Evolutionary conservation across 1,140 invertebrate species (phyloP).

Genomic region (Tetragnatha versicolor): DNA sequence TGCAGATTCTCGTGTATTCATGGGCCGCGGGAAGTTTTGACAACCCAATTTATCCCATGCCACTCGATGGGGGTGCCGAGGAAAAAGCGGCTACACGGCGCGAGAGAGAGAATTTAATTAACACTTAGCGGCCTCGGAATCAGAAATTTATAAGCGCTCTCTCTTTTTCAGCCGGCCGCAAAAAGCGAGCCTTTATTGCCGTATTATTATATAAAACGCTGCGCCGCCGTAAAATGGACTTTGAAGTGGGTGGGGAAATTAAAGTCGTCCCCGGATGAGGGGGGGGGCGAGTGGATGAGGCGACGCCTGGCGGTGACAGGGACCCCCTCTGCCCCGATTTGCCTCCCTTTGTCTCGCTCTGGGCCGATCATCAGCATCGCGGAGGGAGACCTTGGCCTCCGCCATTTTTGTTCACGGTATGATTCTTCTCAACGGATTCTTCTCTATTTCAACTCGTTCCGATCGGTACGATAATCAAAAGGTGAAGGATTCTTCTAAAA

Average conservation of each 20-base stretch:
- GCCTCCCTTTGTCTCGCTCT: constrained; percentile 16
- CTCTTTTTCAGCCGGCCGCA: neutral
- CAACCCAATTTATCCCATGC: constrained; percentile 3
- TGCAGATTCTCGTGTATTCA: constrained; percentile 1
- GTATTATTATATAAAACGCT: constrained; percentile 20
- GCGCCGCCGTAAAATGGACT: constrained; percentile 25
- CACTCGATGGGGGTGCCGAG: neutral
- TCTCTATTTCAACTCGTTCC: neutral
- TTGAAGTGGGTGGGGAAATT: constrained; percentile 39
- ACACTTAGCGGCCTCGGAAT: constrained; percentile 1
- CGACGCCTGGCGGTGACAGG: constrained; percentile 32
- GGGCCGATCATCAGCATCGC: constrained; percentile 32
- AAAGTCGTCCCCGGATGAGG: neutral
- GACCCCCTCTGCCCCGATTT: constrained; percentile 19
- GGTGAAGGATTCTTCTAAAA: too few species aligned
- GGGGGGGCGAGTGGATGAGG: constrained; percentile 1
- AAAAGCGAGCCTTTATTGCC: constrained; percentile 4
- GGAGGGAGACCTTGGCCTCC: neutral
- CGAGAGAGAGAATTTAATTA: constrained; percentile 3
- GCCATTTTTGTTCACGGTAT: neutral
- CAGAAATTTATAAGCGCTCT: constrained; percentile 40
- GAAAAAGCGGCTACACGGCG: neutral
- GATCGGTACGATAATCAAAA: too few species aligned
- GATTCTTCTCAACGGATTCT: neutral
- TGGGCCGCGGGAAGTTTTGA: neutral